Percentiles rank a stretch among this genome's conserved stretches.
phyloP scores from a whole-genome alignment of 2,113 vertebrate species.

The Aramus guarauna region DNA sequence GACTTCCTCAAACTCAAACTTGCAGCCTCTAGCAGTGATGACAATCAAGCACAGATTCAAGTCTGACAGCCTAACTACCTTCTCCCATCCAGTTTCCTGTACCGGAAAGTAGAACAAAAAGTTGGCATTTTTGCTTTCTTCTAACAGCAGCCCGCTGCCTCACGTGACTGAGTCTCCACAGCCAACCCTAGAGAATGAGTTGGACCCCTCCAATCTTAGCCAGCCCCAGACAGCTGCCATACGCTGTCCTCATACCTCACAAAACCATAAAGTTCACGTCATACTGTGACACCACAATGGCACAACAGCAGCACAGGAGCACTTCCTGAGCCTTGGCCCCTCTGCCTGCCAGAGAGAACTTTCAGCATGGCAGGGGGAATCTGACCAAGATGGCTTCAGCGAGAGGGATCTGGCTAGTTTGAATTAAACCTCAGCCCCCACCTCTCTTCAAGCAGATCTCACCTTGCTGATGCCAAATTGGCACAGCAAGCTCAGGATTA shows the following conservation, averaged over 20 bases:
- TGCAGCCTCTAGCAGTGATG: background rate
- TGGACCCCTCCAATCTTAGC: background rate
- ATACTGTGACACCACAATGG: background rate
- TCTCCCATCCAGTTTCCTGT: background rate
- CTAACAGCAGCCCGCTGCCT: background rate
- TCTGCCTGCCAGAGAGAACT: background rate
- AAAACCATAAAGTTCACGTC: background rate
- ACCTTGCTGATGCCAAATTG: fast-evolving
- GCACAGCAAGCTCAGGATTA: background rate
- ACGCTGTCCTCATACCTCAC: background rate
- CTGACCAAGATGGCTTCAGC: background rate
- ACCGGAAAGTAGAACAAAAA: background rate
- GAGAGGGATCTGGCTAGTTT: background rate
- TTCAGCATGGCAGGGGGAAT: background rate
- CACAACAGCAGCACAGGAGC: background rate
- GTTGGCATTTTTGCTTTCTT: fast-evolving
- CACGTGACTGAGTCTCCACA: background rate
- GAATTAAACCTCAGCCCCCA: background rate
- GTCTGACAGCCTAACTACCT: background rate
- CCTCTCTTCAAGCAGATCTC: background rate
- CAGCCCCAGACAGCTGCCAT: background rate
- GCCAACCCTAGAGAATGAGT: background rate
- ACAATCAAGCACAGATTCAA: background rate
- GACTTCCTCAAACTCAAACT: background rate
- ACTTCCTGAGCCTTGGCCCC: background rate